A percentile compares a stretch with the other conserved stretches of the same genome.
Evolutionary conservation across 2,888 invertebrate species (phyloP).

Genomic region (Morpho helenor): DNA sequence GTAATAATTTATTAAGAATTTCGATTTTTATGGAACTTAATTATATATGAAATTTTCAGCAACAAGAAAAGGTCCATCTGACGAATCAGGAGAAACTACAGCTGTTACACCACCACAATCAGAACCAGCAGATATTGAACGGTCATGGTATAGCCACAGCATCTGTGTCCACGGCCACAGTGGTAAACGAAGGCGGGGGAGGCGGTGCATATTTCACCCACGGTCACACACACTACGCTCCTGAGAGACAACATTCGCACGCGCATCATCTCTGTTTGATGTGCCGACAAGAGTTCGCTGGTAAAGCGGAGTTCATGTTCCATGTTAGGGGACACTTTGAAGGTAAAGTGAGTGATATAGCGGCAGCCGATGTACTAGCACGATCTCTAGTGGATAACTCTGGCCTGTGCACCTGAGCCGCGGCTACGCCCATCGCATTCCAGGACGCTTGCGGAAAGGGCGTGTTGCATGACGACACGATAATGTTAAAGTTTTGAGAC

Average conservation of each 20-base stretch:
- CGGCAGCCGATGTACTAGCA: constrained; percentile 73
- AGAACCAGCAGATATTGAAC: constrained; percentile 71
- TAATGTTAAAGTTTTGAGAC: constrained; percentile 68
- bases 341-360: constrained; percentile 73
- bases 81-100: constrained; percentile 72
- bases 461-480: constrained; percentile 67
- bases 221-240: constrained; percentile 69
- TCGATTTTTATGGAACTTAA: too few relatives aligned
- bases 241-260: constrained; percentile 67
- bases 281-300: constrained; percentile 82
- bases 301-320: constrained; percentile 84
- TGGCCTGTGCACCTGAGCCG: constrained; percentile 76
- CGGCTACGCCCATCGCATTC: constrained; percentile 63
- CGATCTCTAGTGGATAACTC: constrained; percentile 75
- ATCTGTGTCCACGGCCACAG: constrained; percentile 66
- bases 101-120: constrained; percentile 69
- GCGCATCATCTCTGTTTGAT: constrained; percentile 81
- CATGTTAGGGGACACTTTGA: constrained; percentile 84
- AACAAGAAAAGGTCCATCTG: constrained; percentile 67
- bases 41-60: constrained; percentile 35
- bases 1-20: too few relatives aligned
- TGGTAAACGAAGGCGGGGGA: constrained; percentile 59
- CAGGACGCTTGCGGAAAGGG: constrained; percentile 63
- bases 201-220: constrained; percentile 68
- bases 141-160: constrained; percentile 67